Conservation (phyloP, 2,113 vertebrate species). For the Varanus salvator region DNA sequence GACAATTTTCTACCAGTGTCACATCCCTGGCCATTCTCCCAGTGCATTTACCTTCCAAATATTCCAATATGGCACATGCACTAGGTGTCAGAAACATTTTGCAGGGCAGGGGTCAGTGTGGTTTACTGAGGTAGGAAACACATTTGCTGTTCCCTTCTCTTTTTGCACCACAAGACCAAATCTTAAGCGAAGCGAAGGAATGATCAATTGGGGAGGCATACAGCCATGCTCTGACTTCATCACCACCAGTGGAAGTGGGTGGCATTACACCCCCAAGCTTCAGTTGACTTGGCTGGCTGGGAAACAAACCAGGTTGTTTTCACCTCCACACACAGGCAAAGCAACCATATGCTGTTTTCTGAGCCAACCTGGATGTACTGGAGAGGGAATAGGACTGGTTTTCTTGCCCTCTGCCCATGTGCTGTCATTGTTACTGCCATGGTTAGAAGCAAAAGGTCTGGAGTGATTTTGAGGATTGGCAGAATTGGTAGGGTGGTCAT, state of each 20-base stretch:
- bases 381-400: no score
- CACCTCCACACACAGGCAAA: neutral
- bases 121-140: neutral
- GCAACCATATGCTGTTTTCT: neutral
- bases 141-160: neutral
- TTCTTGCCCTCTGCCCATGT: no score
- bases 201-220: no score
- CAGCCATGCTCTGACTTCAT: neutral
- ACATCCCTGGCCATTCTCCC: neutral
- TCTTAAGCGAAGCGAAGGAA: neutral
- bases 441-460: no score
- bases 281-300: neutral
- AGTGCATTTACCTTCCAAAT: neutral
- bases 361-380: neutral
- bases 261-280: no score
- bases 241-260: neutral
- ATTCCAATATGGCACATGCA: neutral
- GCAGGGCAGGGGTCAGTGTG: neutral
- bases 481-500: no score
- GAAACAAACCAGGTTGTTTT: neutral
- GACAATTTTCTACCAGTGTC: neutral
- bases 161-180: neutral
- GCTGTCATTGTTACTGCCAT: no score
- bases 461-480: no score
- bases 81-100: neutral